A percentile compares a stretch with the other conserved stretches of the same genome.
phyloP scores from a whole-genome alignment of 2,797 vertebrate species.

The Apogon talboti region DNA sequence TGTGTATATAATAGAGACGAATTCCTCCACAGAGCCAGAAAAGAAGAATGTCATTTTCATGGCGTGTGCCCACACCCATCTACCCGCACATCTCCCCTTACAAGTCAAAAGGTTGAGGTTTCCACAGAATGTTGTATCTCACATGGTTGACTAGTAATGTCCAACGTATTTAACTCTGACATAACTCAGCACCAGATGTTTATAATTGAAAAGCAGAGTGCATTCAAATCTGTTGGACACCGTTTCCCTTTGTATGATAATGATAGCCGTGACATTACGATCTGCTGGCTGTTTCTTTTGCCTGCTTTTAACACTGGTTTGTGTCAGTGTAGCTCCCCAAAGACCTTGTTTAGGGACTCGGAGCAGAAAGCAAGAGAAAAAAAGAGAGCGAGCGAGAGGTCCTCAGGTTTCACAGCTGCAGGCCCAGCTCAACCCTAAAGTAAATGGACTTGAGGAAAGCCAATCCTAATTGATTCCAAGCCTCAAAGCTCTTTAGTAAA shows the following conservation, averaged over 20 bases:
- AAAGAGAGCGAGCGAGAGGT: constrained; percentile 64
- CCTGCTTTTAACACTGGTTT: constrained; percentile 89
- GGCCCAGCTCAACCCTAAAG: constrained; percentile 83
- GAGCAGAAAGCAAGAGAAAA: constrained; percentile 65
- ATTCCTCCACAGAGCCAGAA: constrained; percentile 45
- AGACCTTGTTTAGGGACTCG: constrained; percentile 88
- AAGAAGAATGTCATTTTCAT: constrained; percentile 53
- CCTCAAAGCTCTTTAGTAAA: constrained; percentile 87
- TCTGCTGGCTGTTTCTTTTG: constrained; percentile 74
- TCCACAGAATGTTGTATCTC: constrained; percentile 76
- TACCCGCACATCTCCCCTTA: constrained; percentile 48
- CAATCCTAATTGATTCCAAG: constrained; percentile 89
- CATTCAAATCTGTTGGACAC: constrained; percentile 70
- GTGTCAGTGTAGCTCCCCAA: constrained; percentile 88
- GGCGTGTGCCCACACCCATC: constrained; percentile 59
- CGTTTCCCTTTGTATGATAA: constrained; percentile 73
- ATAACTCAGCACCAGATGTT: constrained; percentile 83
- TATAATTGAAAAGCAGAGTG: constrained; percentile 73
- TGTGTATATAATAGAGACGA: constrained; percentile 63
- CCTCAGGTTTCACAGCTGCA: constrained; percentile 91
- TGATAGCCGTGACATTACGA: constrained; percentile 77
- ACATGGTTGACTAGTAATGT: constrained; percentile 75
- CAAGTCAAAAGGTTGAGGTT: constrained; percentile 71
- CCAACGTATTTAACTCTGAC: constrained; percentile 80
- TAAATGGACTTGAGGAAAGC: constrained; percentile 84